Percentiles rank a stretch among this genome's conserved stretches.
phyloP scores from a whole-genome alignment of 1,140 invertebrate genomes.

The Platyscapa corneri region DNA sequence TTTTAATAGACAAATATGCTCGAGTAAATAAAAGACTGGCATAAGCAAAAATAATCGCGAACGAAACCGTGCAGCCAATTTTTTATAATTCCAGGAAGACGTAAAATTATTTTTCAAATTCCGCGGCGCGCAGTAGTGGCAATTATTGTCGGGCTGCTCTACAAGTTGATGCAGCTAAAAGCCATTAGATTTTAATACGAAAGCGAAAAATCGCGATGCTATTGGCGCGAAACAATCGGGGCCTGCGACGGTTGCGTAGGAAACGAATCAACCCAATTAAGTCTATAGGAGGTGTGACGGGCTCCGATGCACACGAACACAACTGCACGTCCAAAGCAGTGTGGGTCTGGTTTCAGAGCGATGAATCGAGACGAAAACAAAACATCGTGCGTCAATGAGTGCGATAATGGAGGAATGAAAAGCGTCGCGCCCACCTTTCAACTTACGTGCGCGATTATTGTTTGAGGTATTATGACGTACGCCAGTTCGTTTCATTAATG shows the following conservation, averaged over 20 bases:
- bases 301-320: too few relatives aligned
- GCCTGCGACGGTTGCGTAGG: not conserved
- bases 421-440: constrained; percentile 53
- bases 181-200: not conserved
- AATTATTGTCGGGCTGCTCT: too few relatives aligned
- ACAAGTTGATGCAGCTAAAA: not conserved
- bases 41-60: too few relatives aligned
- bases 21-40: too few relatives aligned
- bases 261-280: constrained; percentile 26
- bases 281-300: constrained; percentile 31
- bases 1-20: too few relatives aligned
- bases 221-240: not conserved
- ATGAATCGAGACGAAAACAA: constrained; percentile 52
- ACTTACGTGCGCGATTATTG: constrained; percentile 29
- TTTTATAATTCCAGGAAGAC: too few relatives aligned
- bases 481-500: not conserved
- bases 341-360: constrained; percentile 17
- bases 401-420: constrained; percentile 56
- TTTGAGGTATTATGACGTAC: not conserved
- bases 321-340: not conserved
- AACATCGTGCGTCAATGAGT: constrained; percentile 40
- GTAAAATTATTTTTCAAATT: not conserved
- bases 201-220: not conserved
- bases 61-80: too few relatives aligned
- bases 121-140: not conserved